Percentiles rank a stretch among this genome's conserved stretches.
Conservation (phyloP, 2,888 invertebrate genomes). For the Dione juno region DNA sequence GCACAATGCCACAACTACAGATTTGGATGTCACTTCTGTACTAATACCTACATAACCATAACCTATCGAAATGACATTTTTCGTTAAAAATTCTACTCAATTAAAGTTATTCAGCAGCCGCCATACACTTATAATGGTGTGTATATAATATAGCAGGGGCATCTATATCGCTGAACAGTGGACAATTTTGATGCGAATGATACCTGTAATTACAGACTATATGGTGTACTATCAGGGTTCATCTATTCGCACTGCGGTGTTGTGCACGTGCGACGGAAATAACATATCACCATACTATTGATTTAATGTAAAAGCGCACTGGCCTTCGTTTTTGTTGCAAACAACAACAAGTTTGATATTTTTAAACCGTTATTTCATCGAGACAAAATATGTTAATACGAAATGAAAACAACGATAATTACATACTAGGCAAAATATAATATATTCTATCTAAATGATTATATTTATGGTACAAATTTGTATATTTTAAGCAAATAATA, state of each 20-base stretch:
- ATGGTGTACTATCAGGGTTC: conserved; percentile 62
- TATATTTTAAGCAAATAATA: no score
- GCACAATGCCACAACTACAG: no score
- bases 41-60: not conserved
- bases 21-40: no score
- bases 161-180: conserved; percentile 17
- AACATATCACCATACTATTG: conserved; percentile 70
- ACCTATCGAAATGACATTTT: not conserved
- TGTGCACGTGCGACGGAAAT: conserved; percentile 67
- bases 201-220: conserved; percentile 78
- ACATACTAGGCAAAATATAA: no score
- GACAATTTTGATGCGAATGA: conserved; percentile 76
- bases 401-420: no score
- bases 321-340: conserved; percentile 50
- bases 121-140: not conserved
- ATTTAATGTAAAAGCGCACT: conserved; percentile 68
- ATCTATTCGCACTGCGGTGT: conserved; percentile 67
- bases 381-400: conserved; percentile 4
- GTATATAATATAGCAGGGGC: not conserved
- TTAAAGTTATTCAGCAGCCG: not conserved
- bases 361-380: conserved; percentile 27
- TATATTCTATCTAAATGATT: no score
- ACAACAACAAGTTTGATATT: conserved; percentile 38
- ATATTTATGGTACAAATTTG: no score
- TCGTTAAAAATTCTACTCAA: not conserved